Percentiles rank a stretch among this genome's conserved stretches.
phyloP scores from a whole-genome alignment of 2,797 vertebrate genomes.

The Spea hammondii region DNA sequence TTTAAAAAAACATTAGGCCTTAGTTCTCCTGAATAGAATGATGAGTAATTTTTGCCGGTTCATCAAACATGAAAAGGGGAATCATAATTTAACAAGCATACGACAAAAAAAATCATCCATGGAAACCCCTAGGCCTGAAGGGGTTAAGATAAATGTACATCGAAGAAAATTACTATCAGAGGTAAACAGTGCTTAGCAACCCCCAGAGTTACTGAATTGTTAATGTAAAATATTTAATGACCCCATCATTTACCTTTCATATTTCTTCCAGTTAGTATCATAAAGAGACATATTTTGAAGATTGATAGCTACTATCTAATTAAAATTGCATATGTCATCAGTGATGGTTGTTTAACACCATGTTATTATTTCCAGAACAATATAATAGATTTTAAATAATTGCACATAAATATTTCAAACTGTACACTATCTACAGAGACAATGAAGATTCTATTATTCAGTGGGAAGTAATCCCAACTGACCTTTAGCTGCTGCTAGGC shows the following conservation, averaged over 20 bases:
- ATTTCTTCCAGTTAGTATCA: constrained; percentile 44
- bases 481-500: constrained; percentile 35
- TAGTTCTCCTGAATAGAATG: too few relatives aligned
- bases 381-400: constrained; percentile 49
- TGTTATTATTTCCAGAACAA: constrained; percentile 44
- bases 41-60: too few relatives aligned
- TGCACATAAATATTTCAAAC: constrained; percentile 43
- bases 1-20: too few relatives aligned
- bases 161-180: too few relatives aligned
- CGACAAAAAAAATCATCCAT: too few relatives aligned
- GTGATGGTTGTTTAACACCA: constrained; percentile 51
- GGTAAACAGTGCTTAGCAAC: neutral
- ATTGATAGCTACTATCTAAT: constrained; percentile 54
- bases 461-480: constrained; percentile 18
- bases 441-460: constrained; percentile 18
- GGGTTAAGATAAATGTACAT: too few relatives aligned
- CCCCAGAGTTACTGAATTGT: constrained; percentile 47
- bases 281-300: constrained; percentile 58
- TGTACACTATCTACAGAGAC: constrained; percentile 21
- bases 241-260: constrained; percentile 60
- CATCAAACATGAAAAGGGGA: too few relatives aligned
- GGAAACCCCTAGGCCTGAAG: too few relatives aligned
- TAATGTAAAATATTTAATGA: constrained; percentile 61
- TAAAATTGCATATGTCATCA: constrained; percentile 55
- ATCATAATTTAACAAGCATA: too few relatives aligned